phyloP scores from a whole-genome alignment of 2,113 vertebrate species.

The Colaptes auratus region DNA sequence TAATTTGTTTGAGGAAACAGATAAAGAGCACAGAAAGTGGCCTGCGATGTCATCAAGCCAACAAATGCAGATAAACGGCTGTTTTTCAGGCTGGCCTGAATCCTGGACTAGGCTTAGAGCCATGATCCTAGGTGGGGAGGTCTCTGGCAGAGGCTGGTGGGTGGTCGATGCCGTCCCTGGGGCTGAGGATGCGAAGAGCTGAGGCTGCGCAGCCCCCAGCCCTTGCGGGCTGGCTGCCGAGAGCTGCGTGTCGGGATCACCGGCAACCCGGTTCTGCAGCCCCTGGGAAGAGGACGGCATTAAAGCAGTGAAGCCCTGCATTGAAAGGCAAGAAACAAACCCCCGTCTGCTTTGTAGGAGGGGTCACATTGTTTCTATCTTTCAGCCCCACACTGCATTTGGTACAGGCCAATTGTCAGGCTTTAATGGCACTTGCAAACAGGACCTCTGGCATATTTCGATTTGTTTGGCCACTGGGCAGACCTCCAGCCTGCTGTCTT shows the following conservation, averaged over 20 bases:
- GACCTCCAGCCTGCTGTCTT: conserved; percentile 42
- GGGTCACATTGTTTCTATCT: background rate
- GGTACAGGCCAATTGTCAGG: conserved; percentile 49
- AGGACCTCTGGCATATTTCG: conserved; percentile 58
- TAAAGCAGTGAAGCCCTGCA: background rate
- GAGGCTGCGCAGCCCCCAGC: background rate
- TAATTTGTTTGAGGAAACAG: conserved; percentile 57
- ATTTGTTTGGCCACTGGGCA: conserved; percentile 73
- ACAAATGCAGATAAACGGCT: conserved; percentile 61
- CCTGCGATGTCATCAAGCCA: conserved; percentile 53
- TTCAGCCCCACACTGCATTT: conserved; percentile 25
- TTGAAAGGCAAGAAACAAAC: conserved; percentile 49
- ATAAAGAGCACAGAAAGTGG: conserved; percentile 60
- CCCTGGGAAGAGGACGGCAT: background rate
- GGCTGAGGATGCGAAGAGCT: background rate
- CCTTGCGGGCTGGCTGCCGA: background rate
- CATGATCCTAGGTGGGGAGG: background rate
- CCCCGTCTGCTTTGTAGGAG: conserved; percentile 16
- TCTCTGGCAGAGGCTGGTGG: background rate
- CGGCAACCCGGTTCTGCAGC: background rate
- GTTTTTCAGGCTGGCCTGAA: conserved; percentile 19
- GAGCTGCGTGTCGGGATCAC: rapidly evolving
- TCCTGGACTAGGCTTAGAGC: background rate
- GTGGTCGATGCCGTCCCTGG: background rate
- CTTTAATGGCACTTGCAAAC: conserved; percentile 73